These are phyloP conservation scores for Varanus salvator DNA, from an alignment of 2,113 vertebrate genomes.

Conservation along the genomic window DNA sequence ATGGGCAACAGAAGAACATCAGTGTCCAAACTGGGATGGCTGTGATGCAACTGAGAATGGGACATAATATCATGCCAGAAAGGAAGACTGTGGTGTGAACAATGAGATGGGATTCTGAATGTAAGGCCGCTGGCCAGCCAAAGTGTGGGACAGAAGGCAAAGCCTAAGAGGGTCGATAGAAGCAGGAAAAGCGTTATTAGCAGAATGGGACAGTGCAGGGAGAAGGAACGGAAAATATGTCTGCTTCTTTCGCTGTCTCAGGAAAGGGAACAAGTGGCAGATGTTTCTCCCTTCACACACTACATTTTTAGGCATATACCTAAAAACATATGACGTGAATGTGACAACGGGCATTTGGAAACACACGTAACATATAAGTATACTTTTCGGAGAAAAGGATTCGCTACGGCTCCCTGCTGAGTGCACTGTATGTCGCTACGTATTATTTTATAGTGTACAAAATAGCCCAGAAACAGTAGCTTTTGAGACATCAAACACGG, in stretches of 20 bases:
- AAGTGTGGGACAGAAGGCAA: not conserved
- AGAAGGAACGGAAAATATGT: conserved; percentile 42
- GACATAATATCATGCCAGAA: conserved; percentile 43
- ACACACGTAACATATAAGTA: not conserved
- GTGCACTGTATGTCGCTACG: not conserved
- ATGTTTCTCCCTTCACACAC: not conserved
- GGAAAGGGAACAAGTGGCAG: conserved; percentile 18
- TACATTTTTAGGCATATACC: not conserved
- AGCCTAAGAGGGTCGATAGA: not conserved
- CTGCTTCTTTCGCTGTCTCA: conserved; percentile 66
- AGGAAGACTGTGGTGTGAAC: conserved; percentile 49
- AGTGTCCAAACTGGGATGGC: conserved; percentile 51
- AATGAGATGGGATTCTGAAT: conserved; percentile 48
- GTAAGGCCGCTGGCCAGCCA: conserved; percentile 44
- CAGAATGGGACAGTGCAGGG: conserved; percentile 28
- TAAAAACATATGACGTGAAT: not conserved
- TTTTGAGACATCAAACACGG: not conserved
- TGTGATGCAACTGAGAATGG: conserved; percentile 25
- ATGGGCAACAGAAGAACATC: conserved; percentile 73
- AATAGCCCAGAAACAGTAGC: not conserved
- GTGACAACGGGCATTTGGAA: not conserved
- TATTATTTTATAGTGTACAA: too few relatives aligned
- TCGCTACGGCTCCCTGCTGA: not conserved
- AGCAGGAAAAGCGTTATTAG: conserved; percentile 8
- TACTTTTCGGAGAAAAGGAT: not conserved